phyloP scores from a whole-genome alignment of 2,888 invertebrate genomes.

The Acrobasis suavella region DNA sequence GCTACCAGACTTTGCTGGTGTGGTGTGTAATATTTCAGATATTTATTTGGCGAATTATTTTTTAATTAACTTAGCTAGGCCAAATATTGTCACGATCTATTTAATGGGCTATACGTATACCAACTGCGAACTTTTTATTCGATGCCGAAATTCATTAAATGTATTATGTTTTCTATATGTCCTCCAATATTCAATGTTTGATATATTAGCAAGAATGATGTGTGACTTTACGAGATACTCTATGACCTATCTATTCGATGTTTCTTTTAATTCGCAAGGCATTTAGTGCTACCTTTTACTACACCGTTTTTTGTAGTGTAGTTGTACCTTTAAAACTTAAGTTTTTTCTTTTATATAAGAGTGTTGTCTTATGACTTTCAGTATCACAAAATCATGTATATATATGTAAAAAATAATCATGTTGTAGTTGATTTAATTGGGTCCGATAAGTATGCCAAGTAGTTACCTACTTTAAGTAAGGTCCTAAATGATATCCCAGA shows the following conservation, averaged over 20 bases:
- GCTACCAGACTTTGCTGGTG: too few relatives aligned
- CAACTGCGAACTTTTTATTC: neutral
- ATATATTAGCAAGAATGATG: neutral
- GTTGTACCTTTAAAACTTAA: too few relatives aligned
- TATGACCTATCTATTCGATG: constrained; percentile 48
- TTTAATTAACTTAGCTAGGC: neutral
- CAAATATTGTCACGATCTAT: neutral
- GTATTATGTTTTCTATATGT: neutral
- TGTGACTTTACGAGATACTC: neutral
- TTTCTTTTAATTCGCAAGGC: constrained; percentile 57
- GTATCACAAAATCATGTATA: too few relatives aligned
- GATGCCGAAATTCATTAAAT: neutral
- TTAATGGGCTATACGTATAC: neutral
- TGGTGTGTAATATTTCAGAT: too few relatives aligned
- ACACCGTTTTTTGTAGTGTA: neutral
- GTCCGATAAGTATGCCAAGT: too few relatives aligned
- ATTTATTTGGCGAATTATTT: too few relatives aligned
- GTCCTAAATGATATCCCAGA: too few relatives aligned
- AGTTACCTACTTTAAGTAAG: too few relatives aligned
- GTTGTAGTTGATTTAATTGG: too few relatives aligned
- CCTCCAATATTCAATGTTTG: neutral
- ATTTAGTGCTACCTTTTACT: constrained; percentile 35
- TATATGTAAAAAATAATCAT: too few relatives aligned
- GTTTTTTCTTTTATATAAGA: too few relatives aligned
- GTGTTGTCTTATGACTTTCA: too few relatives aligned